A percentile compares a stretch with the other conserved stretches of the same genome.
Conservation (phyloP, 2,888 invertebrate genomes). For the Sclerodermus sp. region DNA sequence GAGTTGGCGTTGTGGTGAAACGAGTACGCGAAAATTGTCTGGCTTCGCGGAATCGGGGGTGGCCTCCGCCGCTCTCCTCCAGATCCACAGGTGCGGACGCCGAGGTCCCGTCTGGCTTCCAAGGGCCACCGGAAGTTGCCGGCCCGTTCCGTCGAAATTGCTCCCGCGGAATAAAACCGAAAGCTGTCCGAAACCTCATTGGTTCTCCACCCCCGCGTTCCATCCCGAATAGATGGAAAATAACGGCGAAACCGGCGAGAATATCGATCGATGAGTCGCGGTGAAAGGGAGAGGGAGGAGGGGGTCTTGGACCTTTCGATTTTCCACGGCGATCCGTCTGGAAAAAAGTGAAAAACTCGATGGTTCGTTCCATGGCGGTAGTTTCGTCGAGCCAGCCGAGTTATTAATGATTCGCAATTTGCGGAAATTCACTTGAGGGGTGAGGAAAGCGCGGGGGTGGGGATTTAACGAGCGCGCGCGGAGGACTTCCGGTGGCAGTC, state of each 20-base stretch:
- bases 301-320: too few relatives aligned
- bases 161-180: neutral
- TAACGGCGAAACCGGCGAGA: neutral
- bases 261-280: neutral
- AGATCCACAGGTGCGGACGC: slow-evolving; percentile 27
- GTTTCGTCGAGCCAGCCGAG: neutral
- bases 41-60: too few relatives aligned
- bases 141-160: neutral
- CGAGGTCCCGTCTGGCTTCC: neutral
- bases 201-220: neutral
- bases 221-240: neutral
- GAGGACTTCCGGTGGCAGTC: too few relatives aligned
- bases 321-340: neutral
- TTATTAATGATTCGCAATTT: too few relatives aligned
- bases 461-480: too few relatives aligned
- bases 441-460: too few relatives aligned
- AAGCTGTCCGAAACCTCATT: too few relatives aligned
- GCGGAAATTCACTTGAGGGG: too few relatives aligned
- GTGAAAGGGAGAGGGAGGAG: neutral
- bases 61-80: too few relatives aligned
- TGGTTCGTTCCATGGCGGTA: neutral
- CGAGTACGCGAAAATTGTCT: too few relatives aligned
- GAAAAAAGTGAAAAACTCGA: neutral
- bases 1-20: slow-evolving; percentile 19
- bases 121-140: neutral